Base-by-base conservation (phyloP, 2,113 vertebrate genomes). In the Varanus salvator region DNA sequence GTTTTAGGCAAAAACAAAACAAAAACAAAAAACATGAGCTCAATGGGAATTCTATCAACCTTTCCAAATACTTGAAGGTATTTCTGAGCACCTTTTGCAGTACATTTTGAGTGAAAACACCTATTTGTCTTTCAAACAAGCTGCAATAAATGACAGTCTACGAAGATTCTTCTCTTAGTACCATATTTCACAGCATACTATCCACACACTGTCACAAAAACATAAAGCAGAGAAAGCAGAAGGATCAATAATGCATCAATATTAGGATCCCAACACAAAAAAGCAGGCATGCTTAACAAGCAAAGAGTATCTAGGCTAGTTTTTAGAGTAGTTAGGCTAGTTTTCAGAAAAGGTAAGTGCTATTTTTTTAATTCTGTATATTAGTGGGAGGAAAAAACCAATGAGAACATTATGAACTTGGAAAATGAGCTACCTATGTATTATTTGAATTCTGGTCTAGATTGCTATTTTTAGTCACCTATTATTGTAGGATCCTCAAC, bases 1-100 rank as follows among this genome's bases (percentile, higher is more conserved):
- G 87, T 90, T n/a, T 80, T 44, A 6, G 38, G 21, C 23, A 68
- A 78, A 80, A 90, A 92, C 76, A 84, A 82, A 78, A 85, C 23
- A 68, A 78, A 80, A 90, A 92, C 76, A 84, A 82, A 78, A 85
- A 78, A 85, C 88, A 80, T 57, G 76, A 96, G 38, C 80, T 90
- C 27, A 93, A 86, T 86, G 80, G 81, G 0, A 31, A 90, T 85
- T 85, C 92, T 89, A 92, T 54, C 91, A 90, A 86, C 89, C 80
- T 93, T 90, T 84, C 89, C 92, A 91, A 68, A 77, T 94, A 90
- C 90, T 87, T 88, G 90, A 23, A 80, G 27, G 54, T 86, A 84
- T 76, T 60, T 81, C 89, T 88, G 75, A 75, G 52, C 27, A 29
- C 57, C 21, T 48, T 44, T 44, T 77, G 29, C 29, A n/a, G 27